phyloP scores from a whole-genome alignment of 1,140 invertebrate species.

The Procambarus clarkii region DNA sequence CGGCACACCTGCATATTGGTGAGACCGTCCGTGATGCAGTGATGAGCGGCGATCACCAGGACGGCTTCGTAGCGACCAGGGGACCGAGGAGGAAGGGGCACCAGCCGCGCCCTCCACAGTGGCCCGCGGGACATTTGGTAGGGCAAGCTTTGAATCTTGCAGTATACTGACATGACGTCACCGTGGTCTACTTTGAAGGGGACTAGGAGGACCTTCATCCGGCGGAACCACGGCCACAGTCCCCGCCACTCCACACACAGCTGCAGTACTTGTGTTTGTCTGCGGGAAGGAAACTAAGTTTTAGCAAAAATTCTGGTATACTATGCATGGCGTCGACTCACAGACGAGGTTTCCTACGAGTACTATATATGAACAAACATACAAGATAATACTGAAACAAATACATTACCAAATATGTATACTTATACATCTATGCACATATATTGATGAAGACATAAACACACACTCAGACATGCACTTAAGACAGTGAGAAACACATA shows the following conservation, averaged over 20 bases:
- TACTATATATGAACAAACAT: too few species aligned
- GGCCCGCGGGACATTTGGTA: conserved; percentile 38
- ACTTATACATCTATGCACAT: too few species aligned
- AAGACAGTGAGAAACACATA: too few species aligned
- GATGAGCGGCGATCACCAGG: conserved; percentile 29
- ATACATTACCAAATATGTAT: too few species aligned
- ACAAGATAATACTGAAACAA: too few species aligned
- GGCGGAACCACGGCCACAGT: conserved; percentile 53
- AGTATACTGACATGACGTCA: conserved; percentile 17
- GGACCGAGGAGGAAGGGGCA: neutral
- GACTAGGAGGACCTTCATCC: conserved; percentile 33
- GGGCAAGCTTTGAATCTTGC: conserved; percentile 3
- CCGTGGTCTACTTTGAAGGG: neutral
- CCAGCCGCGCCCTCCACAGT: conserved; percentile 45
- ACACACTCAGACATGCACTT: too few species aligned
- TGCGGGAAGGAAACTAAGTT: neutral
- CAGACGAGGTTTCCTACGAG: too few species aligned
- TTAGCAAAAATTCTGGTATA: too few species aligned
- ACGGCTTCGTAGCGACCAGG: conserved; percentile 16
- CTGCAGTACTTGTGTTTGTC: conserved; percentile 48
- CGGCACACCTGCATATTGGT: conserved; percentile 35
- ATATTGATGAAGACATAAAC: too few species aligned
- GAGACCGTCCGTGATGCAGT: conserved; percentile 49
- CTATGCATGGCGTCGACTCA: neutral
- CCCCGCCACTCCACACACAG: conserved; percentile 42